Conservation (phyloP, 2,113 vertebrate genomes). For the Indri indri region DNA sequence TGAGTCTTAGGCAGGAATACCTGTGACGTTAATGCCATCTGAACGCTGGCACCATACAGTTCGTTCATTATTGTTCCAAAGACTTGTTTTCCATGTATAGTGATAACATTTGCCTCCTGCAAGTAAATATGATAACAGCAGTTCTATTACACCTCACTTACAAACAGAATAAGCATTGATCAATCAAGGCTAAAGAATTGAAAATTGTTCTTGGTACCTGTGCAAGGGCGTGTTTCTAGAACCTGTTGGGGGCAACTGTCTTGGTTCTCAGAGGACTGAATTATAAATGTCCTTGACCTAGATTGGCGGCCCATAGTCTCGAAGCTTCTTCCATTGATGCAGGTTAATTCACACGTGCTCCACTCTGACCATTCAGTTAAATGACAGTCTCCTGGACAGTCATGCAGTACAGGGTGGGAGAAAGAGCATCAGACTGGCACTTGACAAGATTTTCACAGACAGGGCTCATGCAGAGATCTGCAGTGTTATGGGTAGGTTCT, state of each 20-base stretch:
- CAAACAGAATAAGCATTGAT: background rate
- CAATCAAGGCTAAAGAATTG: background rate
- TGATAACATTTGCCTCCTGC: slow-evolving; percentile 95
- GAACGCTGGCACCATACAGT: slow-evolving; percentile 97
- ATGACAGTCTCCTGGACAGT: slow-evolving; percentile 93
- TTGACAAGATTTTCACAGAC: background rate
- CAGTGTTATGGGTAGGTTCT: background rate
- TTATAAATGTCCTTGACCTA: slow-evolving; percentile 91
- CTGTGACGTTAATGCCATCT: slow-evolving; percentile 96
- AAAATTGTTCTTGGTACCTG: slow-evolving; percentile 85
- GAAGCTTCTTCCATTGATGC: slow-evolving; percentile 94
- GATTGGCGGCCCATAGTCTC: slow-evolving; percentile 91
- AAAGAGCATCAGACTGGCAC: background rate
- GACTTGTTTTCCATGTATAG: slow-evolving; percentile 93
- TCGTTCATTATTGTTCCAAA: slow-evolving; percentile 93
- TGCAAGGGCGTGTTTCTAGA: slow-evolving; percentile 91
- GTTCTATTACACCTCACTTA: slow-evolving; percentile 16
- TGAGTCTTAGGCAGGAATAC: slow-evolving; percentile 82
- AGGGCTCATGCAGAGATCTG: background rate
- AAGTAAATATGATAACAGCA: slow-evolving; percentile 56
- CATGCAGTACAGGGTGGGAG: background rate
- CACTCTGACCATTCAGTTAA: slow-evolving; percentile 96
- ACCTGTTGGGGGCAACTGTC: slow-evolving; percentile 92
- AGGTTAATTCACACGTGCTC: slow-evolving; percentile 96
- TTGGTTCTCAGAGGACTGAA: slow-evolving; percentile 91